These are phyloP conservation scores for Aphaenogaster floridana DNA, from an alignment of 1,140 invertebrate genomes.

Conservation along the genomic window DNA sequence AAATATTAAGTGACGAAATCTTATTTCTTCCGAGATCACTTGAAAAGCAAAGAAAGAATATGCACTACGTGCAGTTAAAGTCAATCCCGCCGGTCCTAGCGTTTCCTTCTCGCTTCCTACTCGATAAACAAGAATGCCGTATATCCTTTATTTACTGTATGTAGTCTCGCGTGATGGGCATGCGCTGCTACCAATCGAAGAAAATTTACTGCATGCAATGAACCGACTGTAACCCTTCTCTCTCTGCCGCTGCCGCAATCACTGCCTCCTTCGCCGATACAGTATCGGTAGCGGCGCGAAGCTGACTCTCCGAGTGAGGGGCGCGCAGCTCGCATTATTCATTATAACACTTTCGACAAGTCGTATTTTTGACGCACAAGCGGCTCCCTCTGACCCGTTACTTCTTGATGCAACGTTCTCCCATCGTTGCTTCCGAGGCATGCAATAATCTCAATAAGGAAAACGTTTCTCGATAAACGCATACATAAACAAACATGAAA, in stretches of 20 bases:
- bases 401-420: conserved; percentile 32
- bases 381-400: conserved; percentile 65
- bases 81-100: conserved; percentile 65
- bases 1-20: background rate
- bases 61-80: background rate
- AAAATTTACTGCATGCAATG: conserved; percentile 85
- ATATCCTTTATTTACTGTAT: conserved; percentile 51
- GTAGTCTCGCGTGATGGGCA: conserved; percentile 79
- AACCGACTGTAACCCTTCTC: conserved; percentile 74
- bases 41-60: background rate
- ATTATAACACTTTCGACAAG: conserved; percentile 83
- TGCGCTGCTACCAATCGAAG: conserved; percentile 75
- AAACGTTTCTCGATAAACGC: background rate
- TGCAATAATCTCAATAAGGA: background rate
- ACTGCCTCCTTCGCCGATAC: conserved; percentile 24
- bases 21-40: background rate
- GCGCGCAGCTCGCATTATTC: conserved; percentile 77
- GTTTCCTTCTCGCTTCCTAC: conserved; percentile 70
- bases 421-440: conserved; percentile 4
- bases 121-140: conserved; percentile 72
- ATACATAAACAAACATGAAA: conserved; percentile 20
- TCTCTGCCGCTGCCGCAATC: conserved; percentile 8
- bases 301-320: conserved; percentile 21
- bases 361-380: conserved; percentile 76
- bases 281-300: conserved; percentile 34